A percentile compares a stretch with the other conserved stretches of the same genome.
Evolutionary conservation across 2,888 invertebrate genomes (phyloP).

Genomic region (Apamea epomidion): DNA sequence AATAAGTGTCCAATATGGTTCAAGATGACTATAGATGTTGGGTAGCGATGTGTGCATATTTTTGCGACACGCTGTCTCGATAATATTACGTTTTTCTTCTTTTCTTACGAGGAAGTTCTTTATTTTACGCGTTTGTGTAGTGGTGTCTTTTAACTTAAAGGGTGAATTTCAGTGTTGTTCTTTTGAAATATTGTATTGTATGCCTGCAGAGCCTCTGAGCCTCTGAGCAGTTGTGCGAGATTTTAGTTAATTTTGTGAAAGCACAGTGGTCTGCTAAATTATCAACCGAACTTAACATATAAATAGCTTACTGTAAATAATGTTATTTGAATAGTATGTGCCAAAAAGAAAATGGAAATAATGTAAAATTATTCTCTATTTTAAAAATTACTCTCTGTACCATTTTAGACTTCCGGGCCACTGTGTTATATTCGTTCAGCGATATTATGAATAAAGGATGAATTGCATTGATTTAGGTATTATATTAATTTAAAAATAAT

Average conservation of each 20-base stretch:
- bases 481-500: slow-evolving; percentile 71
- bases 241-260: slow-evolving; percentile 45
- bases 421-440: slow-evolving; percentile 50
- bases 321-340: slow-evolving; percentile 40
- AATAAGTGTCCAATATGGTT: slow-evolving; percentile 4
- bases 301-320: slow-evolving; percentile 54
- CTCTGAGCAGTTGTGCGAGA: slow-evolving; percentile 17
- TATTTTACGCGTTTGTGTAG: slow-evolving; percentile 33
- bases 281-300: not conserved
- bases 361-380: slow-evolving; percentile 1
- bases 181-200: slow-evolving; percentile 50
- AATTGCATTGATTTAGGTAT: slow-evolving; percentile 71
- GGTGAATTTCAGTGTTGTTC: slow-evolving; percentile 50
- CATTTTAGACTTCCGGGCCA: slow-evolving; percentile 36
- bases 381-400: not conserved
- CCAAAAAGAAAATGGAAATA: slow-evolving; percentile 51
- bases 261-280: slow-evolving; percentile 51
- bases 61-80: not conserved
- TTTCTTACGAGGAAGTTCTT: slow-evolving; percentile 24
- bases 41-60: not conserved
- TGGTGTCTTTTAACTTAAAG: slow-evolving; percentile 47
- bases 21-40: not conserved
- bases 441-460: slow-evolving; percentile 66
- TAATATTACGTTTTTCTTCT: slow-evolving; percentile 43
- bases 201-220: slow-evolving; percentile 37